Base-by-base conservation (phyloP, 2,797 vertebrate species). In the Sphaeramia orbicularis region DNA sequence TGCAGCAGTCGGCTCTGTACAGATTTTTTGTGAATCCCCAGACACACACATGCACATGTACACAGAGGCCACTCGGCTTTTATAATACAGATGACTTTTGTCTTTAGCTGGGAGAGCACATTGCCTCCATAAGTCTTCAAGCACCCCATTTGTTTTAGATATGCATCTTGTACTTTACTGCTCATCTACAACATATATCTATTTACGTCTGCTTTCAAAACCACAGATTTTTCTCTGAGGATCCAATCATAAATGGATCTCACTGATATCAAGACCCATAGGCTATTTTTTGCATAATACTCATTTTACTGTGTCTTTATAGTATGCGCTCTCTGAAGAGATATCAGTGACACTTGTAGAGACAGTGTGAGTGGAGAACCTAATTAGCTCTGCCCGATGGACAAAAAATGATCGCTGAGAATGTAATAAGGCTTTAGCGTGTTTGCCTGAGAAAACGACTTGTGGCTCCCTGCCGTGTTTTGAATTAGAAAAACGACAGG, bases 401-500 rank as follows among this genome's bases (percentile, higher is more conserved):
- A 81, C 80, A 82, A 73, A 88, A 92, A 90, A 84, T 54, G 62
- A 87, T 91, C 87, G 80, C 72, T 53, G 76, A 52, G 75, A 86
- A 85, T 74, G 85, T 85, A 87, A 92, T 89, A 80, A 89, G 76
- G 68, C 74, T 87, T 83, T 67, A 71, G 72, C 52, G 32, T 76
- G 48, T 89, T 90, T 90, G 69, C 57, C 49, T 58, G 77, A 66
- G 75, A 90, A 91, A 89, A 85, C 54, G 58, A 86, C 73, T 63
- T 1, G 5, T 53, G 74, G 62, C 66, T 66, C 62, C 89, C 86
- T 24, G 48, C 61, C 15, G 75, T 19, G 71, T 86, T 86, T 88
- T 52, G 72, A 91, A 93, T 92, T 90, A 90, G 84, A 92, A 90
- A 90, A 83, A 69, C 65, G 71, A 72, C 83, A 88, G 85, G 86